Conservation (phyloP, 1,140 invertebrate genomes). For the Cotesia typhae region DNA sequence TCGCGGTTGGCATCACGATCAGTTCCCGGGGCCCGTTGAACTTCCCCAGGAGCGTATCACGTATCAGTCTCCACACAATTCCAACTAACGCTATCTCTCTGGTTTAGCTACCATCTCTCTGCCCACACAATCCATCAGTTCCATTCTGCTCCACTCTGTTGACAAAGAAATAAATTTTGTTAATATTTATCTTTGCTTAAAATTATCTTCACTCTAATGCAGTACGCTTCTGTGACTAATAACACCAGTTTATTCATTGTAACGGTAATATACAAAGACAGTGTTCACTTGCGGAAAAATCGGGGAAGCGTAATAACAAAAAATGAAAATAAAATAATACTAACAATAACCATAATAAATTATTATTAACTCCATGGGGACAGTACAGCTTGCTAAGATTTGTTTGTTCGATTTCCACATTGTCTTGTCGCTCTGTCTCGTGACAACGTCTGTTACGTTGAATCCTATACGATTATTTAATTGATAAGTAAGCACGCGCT, state of each 20-base stretch:
- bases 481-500: conserved; percentile 19
- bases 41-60: conserved; percentile 20
- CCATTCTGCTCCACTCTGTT: conserved; percentile 14
- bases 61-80: not conserved
- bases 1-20: conserved; percentile 29
- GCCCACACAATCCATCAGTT: conserved; percentile 3
- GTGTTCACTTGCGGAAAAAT: conserved; percentile 5
- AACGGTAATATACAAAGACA: not conserved
- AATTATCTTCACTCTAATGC: not conserved
- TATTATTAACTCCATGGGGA: conserved; percentile 18
- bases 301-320: not conserved
- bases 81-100: conserved; percentile 25
- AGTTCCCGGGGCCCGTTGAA: conserved; percentile 23
- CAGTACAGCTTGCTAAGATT: not conserved
- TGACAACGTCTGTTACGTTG: not conserved
- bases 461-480: conserved; percentile 17
- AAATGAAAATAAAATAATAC: conserved; percentile 1
- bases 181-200: not conserved
- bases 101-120: conserved; percentile 14
- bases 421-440: conserved; percentile 4
- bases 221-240: not conserved
- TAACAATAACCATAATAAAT: not conserved
- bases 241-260: conserved; percentile 1
- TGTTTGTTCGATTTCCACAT: conserved; percentile 25
- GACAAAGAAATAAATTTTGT: not conserved